These are phyloP conservation scores for Camponotus floridanus DNA, from an alignment of 1,140 invertebrate species.

Conservation along the genomic window DNA sequence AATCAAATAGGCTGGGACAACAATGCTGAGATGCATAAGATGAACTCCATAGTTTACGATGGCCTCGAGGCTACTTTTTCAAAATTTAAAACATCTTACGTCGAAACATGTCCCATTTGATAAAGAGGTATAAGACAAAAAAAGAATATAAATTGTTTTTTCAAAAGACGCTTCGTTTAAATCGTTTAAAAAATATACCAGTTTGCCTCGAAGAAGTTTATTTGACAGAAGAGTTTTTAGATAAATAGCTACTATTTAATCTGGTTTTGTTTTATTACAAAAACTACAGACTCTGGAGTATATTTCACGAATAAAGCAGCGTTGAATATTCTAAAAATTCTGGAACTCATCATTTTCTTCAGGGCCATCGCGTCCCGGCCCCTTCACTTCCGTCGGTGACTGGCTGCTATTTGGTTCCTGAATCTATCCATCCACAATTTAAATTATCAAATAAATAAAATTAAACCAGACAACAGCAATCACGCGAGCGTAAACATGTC, in stretches of 20 bases:
- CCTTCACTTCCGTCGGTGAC: constrained; percentile 40
- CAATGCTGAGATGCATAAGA: constrained; percentile 45
- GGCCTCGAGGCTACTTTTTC: neutral
- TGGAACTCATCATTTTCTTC: constrained; percentile 37
- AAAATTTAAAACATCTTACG: neutral
- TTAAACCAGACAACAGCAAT: neutral
- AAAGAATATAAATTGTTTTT: neutral
- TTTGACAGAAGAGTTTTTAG: constrained; percentile 6
- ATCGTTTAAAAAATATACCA: neutral
- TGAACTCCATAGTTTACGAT: constrained; percentile 54
- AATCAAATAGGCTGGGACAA: constrained; percentile 71
- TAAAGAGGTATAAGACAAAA: neutral
- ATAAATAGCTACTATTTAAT: neutral
- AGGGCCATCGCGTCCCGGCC: constrained; percentile 24
- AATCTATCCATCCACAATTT: constrained; percentile 2
- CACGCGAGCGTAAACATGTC: neutral
- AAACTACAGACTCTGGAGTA: neutral
- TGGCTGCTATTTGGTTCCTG: neutral
- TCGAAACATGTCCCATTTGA: neutral
- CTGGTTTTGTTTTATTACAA: neutral
- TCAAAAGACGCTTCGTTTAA: neutral
- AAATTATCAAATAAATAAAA: constrained; percentile 12
- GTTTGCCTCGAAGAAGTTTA: neutral
- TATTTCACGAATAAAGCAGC: constrained; percentile 6
- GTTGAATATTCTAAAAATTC: constrained; percentile 41